Conservation (phyloP, 2,113 vertebrate genomes). For the Myotis lucifugus region DNA sequence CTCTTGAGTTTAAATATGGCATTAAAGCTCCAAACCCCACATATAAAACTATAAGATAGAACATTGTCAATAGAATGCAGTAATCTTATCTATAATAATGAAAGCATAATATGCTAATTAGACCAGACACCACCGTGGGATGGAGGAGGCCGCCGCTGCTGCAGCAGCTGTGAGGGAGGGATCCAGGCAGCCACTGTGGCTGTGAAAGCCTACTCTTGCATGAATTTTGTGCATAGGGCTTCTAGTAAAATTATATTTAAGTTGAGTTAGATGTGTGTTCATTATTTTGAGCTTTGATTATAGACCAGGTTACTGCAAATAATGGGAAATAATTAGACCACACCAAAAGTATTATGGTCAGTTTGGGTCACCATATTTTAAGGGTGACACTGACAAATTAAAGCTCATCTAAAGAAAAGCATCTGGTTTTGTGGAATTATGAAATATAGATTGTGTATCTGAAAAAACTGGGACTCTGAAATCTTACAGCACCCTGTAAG, state of each 20-base stretch:
- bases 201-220: too few relatives aligned
- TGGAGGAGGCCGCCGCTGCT: too few relatives aligned
- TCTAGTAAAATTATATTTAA: neutral
- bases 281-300: slow-evolving; percentile 40
- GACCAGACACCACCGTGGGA: too few relatives aligned
- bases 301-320: neutral
- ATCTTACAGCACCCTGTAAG: neutral
- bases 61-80: neutral
- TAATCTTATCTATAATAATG: neutral
- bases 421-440: neutral
- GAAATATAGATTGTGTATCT: neutral
- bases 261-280: slow-evolving; percentile 17
- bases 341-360: neutral
- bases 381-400: neutral
- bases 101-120: too few relatives aligned
- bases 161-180: too few relatives aligned
- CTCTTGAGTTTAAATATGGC: neutral
- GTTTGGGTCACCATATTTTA: neutral
- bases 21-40: neutral
- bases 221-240: too few relatives aligned
- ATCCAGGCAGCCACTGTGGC: too few relatives aligned
- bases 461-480: neutral
- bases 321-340: neutral
- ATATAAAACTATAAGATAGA: neutral
- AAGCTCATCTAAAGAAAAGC: neutral